Conservation (phyloP, 2,888 invertebrate species). For the Drosophila nr. fundita region DNA sequence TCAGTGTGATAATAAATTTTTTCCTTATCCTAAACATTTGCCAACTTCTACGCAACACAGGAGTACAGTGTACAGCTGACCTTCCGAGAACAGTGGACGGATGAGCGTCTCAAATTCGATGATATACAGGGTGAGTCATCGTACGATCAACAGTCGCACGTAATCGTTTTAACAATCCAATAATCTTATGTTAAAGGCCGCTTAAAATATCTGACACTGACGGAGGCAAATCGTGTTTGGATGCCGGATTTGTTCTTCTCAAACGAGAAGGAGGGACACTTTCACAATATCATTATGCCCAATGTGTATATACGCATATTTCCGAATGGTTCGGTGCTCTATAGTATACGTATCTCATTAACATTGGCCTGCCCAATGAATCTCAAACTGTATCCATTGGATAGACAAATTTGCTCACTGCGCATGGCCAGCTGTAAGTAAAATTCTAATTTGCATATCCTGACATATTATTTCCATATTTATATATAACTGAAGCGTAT, state of each 20-base stretch:
- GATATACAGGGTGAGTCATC: constrained; percentile 90
- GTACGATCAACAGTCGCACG: no score
- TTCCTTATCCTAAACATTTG: constrained; percentile 19
- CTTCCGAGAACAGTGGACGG: constrained; percentile 98
- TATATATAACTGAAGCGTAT: not conserved
- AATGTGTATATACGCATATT: constrained; percentile 98
- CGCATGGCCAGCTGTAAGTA: constrained; percentile 98
- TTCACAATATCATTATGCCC: constrained; percentile 99
- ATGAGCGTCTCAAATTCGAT: constrained; percentile 95
- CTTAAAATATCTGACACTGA: constrained; percentile 95
- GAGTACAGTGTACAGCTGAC: constrained; percentile 99
- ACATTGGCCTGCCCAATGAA: constrained; percentile 99
- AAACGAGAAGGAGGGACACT: constrained; percentile 98
- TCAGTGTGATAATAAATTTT: constrained; percentile 49
- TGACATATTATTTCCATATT: not conserved
- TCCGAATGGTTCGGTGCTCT: constrained; percentile 96
- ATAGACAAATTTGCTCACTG: constrained; percentile 97
- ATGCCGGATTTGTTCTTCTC: constrained; percentile 99
- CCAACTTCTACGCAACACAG: constrained; percentile 85
- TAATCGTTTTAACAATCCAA: not conserved
- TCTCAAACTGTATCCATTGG: constrained; percentile 97
- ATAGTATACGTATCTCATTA: constrained; percentile 98
- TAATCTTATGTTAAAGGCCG: constrained; percentile 87
- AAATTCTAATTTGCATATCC: not conserved
- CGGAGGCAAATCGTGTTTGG: constrained; percentile 98